Evolutionary conservation across 2,888 invertebrate species (phyloP).

Genomic region (Brenthis ino): DNA sequence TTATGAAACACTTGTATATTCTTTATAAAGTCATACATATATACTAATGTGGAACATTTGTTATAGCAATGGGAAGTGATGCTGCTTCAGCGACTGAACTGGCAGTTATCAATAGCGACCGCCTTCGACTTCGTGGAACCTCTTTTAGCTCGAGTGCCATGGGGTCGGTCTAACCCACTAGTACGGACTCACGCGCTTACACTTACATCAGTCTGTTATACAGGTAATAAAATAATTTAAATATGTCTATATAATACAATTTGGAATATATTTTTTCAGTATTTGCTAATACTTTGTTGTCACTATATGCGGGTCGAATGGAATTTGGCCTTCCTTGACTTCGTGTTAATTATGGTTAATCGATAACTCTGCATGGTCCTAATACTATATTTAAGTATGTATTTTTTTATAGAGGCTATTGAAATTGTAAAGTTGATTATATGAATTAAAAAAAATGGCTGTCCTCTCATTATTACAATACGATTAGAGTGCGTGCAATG

Average conservation of each 20-base stretch:
- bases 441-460: constrained; percentile 1
- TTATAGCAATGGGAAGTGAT: constrained; percentile 91
- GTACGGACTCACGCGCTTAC: constrained; percentile 89
- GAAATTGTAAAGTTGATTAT: too few species aligned
- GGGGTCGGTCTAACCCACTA: constrained; percentile 83
- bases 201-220: constrained; percentile 89
- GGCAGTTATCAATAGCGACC: constrained; percentile 90
- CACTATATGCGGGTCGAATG: constrained; percentile 59
- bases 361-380: constrained; percentile 45
- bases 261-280: constrained; percentile 4
- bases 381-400: constrained; percentile 40
- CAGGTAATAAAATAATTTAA: constrained; percentile 82
- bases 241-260: constrained; percentile 20
- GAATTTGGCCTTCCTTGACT: constrained; percentile 48
- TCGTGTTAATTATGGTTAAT: constrained; percentile 58
- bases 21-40: too few species aligned
- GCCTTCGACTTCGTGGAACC: constrained; percentile 93
- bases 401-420: constrained; percentile 36
- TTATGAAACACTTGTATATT: too few species aligned
- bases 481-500: constrained; percentile 57
- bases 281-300: constrained; percentile 4
- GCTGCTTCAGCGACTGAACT: constrained; percentile 88
- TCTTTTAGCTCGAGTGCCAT: constrained; percentile 85
- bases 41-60: constrained; percentile 42
- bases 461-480: constrained; percentile 51